phyloP scores from a whole-genome alignment of 2,797 vertebrate genomes.

The Anguilla megastoma region DNA sequence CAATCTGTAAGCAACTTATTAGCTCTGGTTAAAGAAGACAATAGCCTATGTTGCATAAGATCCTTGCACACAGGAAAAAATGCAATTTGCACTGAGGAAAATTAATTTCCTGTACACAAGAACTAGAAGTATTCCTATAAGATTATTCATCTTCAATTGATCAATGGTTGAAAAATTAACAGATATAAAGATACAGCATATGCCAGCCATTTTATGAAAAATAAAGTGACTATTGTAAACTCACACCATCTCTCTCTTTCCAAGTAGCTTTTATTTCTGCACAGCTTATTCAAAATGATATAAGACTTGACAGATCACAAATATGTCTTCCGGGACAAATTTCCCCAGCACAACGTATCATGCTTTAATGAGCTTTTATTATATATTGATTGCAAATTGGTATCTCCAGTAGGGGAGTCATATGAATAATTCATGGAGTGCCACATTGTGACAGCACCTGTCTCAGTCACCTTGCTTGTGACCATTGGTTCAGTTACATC shows the following conservation, averaged over 20 bases:
- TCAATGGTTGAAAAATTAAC: not conserved
- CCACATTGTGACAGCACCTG: slow-evolving; percentile 59
- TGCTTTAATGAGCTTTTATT: slow-evolving; percentile 75
- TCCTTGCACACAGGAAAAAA: slow-evolving; percentile 29
- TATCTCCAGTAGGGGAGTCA: slow-evolving; percentile 55
- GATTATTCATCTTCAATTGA: not conserved
- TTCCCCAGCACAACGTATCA: slow-evolving; percentile 65
- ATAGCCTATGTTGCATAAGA: not conserved
- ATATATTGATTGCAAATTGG: slow-evolving; percentile 74
- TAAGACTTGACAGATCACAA: slow-evolving; percentile 64
- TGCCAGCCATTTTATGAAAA: slow-evolving; percentile 18
- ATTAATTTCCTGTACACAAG: slow-evolving; percentile 19
- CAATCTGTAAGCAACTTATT: slow-evolving; percentile 28
- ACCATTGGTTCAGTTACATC: slow-evolving; percentile 50
- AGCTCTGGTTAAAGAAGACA: not conserved
- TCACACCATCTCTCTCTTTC: slow-evolving; percentile 53
- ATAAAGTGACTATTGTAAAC: slow-evolving; percentile 25
- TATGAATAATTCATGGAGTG: slow-evolving; percentile 58
- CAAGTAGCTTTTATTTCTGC: slow-evolving; percentile 73
- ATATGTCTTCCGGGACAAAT: slow-evolving; percentile 73
- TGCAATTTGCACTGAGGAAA: not conserved
- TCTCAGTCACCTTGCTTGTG: slow-evolving; percentile 44
- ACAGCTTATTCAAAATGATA: slow-evolving; percentile 68
- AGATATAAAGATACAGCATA: not conserved
- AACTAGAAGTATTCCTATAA: slow-evolving; percentile 4